Evolutionary conservation across 2,113 vertebrate genomes (phyloP).

Genomic region (Cyphomyrus discorhynchus): DNA sequence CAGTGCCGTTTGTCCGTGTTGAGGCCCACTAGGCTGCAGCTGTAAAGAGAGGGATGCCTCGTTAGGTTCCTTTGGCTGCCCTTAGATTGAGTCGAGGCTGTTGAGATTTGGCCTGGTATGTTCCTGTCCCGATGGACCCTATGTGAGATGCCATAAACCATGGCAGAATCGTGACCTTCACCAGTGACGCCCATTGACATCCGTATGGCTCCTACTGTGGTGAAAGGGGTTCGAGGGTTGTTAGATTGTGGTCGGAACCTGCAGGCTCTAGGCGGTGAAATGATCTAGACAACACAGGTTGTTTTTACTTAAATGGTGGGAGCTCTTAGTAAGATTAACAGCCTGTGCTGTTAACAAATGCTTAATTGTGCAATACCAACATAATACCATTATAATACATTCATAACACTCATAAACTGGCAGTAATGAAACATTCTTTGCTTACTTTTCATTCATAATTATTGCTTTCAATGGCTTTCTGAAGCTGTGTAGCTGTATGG

Average conservation of each 20-base stretch:
- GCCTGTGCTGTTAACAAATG: background rate
- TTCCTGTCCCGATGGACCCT: slow-evolving; percentile 18
- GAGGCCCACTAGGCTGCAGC: background rate
- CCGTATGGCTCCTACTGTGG: background rate
- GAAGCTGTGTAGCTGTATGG: background rate
- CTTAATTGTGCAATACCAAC: background rate
- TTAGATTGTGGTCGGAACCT: background rate
- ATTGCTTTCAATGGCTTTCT: background rate
- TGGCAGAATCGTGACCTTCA: slow-evolving; percentile 17
- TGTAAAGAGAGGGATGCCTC: background rate
- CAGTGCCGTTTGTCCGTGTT: background rate
- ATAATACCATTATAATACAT: background rate
- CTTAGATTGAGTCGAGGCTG: slow-evolving; percentile 18
- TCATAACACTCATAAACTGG: background rate
- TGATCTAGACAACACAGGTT: background rate
- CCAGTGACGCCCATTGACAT: background rate
- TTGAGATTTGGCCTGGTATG: slow-evolving; percentile 28
- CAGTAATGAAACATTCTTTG: background rate
- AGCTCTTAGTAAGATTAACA: background rate
- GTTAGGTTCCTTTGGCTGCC: slow-evolving; percentile 17
- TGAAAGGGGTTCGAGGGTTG: background rate
- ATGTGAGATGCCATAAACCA: slow-evolving; percentile 3
- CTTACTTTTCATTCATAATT: background rate
- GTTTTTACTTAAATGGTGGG: background rate
- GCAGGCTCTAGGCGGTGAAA: background rate